Percentiles rank a stretch among this genome's conserved stretches.
Evolutionary conservation across 2,797 vertebrate genomes (phyloP).

Genomic region (Sorex maritimensis): DNA sequence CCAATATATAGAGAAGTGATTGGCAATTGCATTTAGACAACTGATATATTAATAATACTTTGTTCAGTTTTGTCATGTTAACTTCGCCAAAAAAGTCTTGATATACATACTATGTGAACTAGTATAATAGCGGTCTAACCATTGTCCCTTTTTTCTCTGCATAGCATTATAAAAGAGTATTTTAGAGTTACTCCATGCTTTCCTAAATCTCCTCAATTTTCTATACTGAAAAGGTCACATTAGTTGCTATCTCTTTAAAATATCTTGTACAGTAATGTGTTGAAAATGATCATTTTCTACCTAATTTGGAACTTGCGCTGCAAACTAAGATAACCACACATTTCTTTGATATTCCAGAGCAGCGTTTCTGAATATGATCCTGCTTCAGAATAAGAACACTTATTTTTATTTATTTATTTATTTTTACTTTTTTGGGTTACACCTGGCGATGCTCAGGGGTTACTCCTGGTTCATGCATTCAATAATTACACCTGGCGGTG

Average conservation of each 20-base stretch:
- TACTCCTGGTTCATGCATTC: too few species aligned
- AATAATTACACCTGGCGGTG: too few species aligned
- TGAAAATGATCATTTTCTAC: constrained; percentile 76
- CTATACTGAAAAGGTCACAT: constrained; percentile 38
- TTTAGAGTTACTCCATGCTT: constrained; percentile 34
- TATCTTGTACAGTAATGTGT: constrained; percentile 50
- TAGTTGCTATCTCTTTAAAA: constrained; percentile 64
- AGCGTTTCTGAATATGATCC: constrained; percentile 56
- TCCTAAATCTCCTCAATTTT: background rate
- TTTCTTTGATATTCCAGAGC: constrained; percentile 80
- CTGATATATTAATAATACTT: background rate
- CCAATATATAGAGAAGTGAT: background rate
- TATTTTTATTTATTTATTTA: background rate
- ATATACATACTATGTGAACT: too few species aligned
- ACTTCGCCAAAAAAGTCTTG: background rate
- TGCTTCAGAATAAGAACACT: constrained; percentile 65
- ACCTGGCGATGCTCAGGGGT: too few species aligned
- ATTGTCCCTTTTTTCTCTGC: background rate
- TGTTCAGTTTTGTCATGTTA: background rate
- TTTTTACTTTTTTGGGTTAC: too few species aligned
- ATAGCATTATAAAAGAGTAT: background rate
- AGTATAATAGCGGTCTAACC: background rate
- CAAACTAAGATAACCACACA: constrained; percentile 70
- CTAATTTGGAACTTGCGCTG: constrained; percentile 60
- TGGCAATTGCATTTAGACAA: background rate